These are phyloP conservation scores for Drosophila sp. DNA, from an alignment of 1,140 invertebrate genomes.

Conservation along the genomic window DNA sequence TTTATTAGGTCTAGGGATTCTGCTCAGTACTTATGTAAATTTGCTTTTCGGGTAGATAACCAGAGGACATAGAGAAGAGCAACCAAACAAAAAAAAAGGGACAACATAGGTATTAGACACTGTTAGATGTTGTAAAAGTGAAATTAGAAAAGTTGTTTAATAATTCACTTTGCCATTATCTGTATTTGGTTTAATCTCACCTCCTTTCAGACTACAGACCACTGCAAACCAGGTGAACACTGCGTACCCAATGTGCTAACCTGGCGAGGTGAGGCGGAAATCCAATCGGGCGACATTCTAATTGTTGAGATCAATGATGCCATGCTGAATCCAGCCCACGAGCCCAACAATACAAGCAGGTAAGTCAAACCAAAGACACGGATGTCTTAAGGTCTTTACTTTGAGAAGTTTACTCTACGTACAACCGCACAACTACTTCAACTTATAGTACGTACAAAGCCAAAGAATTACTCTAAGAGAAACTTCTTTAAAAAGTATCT, in stretches of 20 bases:
- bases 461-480: neutral
- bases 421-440: neutral
- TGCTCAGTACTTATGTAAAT: slow-evolving; percentile 63
- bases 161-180: slow-evolving; percentile 64
- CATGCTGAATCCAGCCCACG: slow-evolving; percentile 80
- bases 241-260: slow-evolving; percentile 85
- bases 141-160: slow-evolving; percentile 78
- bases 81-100: slow-evolving; percentile 19
- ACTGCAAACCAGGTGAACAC: slow-evolving; percentile 82
- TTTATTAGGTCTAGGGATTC: slow-evolving; percentile 61
- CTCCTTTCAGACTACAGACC: slow-evolving; percentile 83
- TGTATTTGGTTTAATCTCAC: slow-evolving; percentile 17
- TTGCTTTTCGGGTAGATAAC: slow-evolving; percentile 22
- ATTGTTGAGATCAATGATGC: slow-evolving; percentile 88
- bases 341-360: slow-evolving; percentile 76
- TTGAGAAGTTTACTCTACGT: neutral
- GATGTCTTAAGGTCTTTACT: neutral
- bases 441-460: neutral
- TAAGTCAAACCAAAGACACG: slow-evolving; percentile 34
- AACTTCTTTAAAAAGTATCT: slow-evolving; percentile 16
- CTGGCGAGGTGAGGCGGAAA: slow-evolving; percentile 86
- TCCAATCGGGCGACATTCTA: slow-evolving; percentile 88
- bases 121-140: slow-evolving; percentile 54
- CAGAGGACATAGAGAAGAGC: neutral
- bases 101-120: slow-evolving; percentile 6